These are phyloP conservation scores for Dasyornis broadbenti DNA, from an alignment of 2,113 vertebrate species.

Conservation along the genomic window DNA sequence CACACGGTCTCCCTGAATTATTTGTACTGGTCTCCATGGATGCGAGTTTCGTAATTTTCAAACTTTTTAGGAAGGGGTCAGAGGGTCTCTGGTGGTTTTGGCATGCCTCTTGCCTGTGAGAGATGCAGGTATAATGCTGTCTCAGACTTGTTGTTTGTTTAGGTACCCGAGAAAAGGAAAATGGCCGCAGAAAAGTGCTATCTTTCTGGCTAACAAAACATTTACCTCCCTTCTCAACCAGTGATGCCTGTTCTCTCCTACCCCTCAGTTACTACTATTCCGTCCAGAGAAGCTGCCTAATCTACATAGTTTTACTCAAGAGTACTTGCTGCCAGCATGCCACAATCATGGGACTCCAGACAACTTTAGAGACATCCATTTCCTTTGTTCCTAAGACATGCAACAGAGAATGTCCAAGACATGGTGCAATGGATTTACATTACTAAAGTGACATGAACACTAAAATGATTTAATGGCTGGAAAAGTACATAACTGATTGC, in stretches of 20 bases:
- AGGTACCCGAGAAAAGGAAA: neutral
- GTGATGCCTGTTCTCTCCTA: neutral
- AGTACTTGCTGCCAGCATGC: too few species aligned
- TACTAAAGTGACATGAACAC: neutral
- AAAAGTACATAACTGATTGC: neutral
- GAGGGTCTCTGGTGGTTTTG: neutral
- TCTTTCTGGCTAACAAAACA: neutral
- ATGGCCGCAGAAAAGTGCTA: neutral
- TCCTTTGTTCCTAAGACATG: neutral
- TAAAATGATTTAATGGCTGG: neutral
- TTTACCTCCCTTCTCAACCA: neutral
- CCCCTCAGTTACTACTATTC: too few species aligned
- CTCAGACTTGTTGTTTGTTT: neutral
- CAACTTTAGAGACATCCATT: neutral
- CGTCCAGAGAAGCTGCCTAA: too few species aligned
- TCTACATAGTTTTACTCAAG: too few species aligned
- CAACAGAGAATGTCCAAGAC: neutral
- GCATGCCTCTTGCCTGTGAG: neutral
- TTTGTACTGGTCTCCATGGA: neutral
- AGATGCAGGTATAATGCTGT: neutral
- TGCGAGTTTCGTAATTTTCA: neutral
- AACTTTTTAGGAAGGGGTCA: neutral
- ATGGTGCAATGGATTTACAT: neutral
- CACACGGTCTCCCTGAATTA: neutral
- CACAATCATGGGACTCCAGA: too few species aligned